Evolutionary conservation across 1,140 invertebrate genomes (phyloP).

Genomic region (Cryptotermes secundus): DNA sequence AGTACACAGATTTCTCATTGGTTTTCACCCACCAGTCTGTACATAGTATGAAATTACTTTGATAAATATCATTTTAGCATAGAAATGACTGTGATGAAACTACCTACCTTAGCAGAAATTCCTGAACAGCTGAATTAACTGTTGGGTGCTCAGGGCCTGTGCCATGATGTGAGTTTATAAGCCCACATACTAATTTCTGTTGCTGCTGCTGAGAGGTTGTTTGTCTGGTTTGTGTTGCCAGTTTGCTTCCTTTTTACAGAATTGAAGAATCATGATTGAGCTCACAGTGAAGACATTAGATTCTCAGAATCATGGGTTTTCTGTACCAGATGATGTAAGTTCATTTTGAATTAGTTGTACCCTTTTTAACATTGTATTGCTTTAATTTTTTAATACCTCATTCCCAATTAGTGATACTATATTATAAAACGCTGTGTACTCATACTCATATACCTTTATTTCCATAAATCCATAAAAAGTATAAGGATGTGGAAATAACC

Average conservation of each 20-base stretch:
- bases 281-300: conserved; percentile 91
- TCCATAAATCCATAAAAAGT: no score
- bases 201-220: background rate
- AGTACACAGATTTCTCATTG: no score
- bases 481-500: no score
- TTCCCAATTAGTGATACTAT: no score
- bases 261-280: conserved; percentile 63
- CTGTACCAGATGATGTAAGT: conserved; percentile 84
- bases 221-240: background rate
- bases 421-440: no score
- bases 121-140: background rate
- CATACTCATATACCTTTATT: no score
- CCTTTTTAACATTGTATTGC: background rate
- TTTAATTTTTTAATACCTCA: background rate
- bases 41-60: no score
- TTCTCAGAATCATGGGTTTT: conserved; percentile 84
- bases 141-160: background rate
- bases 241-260: background rate
- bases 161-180: no score
- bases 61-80: no score
- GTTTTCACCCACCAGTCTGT: no score
- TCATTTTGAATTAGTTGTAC: conserved; percentile 25
- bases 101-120: background rate
- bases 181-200: no score
- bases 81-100: no score